Conservation (phyloP, 2,888 invertebrate genomes). For the Apocheima hispidaria region DNA sequence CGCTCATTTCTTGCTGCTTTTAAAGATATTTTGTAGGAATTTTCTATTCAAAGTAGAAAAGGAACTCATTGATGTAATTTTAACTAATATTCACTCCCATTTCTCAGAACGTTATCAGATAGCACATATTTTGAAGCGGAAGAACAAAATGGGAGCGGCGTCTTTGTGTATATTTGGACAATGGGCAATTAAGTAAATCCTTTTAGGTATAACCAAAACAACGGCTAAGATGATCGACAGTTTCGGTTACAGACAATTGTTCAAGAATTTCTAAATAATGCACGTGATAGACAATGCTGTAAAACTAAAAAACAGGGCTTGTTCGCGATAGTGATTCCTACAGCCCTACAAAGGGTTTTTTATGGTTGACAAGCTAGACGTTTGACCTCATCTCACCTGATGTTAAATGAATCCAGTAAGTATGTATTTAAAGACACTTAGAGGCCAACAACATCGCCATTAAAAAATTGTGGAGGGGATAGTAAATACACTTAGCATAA, state of each 20-base stretch:
- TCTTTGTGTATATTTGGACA: slow-evolving; percentile 64
- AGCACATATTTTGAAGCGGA: slow-evolving; percentile 29
- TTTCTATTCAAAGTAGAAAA: neutral
- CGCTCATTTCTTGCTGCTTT: neutral
- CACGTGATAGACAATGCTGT: neutral
- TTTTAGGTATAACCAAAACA: slow-evolving; percentile 56
- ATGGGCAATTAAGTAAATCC: slow-evolving; percentile 65
- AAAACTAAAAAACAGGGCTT: neutral
- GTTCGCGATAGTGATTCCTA: neutral
- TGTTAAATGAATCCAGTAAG: too few species aligned
- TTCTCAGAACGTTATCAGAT: slow-evolving; percentile 44
- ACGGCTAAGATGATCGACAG: slow-evolving; percentile 31
- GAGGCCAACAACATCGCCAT: too few species aligned
- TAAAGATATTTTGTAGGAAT: neutral
- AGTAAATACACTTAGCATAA: too few species aligned
- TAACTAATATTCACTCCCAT: slow-evolving; percentile 8
- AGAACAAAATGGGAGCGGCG: slow-evolving; percentile 35
- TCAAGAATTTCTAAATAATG: neutral
- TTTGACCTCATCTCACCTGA: too few species aligned
- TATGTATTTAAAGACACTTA: too few species aligned
- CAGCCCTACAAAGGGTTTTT: neutral
- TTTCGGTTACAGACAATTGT: slow-evolving; percentile 14
- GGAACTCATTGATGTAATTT: slow-evolving; percentile 2
- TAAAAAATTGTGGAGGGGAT: too few species aligned
- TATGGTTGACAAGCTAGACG: too few species aligned